A percentile compares a stretch with the other conserved stretches of the same genome.
phyloP scores from a whole-genome alignment of 1,140 invertebrate species.

The Drosophila saltans region DNA sequence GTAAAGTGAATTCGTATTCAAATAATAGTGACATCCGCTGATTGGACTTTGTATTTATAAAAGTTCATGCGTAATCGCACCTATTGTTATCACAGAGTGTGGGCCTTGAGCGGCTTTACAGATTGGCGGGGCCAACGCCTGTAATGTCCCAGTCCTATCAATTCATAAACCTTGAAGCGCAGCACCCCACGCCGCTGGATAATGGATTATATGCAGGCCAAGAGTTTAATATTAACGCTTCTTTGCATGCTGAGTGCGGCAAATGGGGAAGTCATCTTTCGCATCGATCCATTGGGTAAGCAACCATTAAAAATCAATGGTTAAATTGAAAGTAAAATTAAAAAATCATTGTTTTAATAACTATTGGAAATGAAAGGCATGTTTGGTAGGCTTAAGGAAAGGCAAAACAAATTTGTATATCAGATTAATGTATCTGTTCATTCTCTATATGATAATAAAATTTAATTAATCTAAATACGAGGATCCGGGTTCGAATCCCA shows the following conservation, averaged over 20 bases:
- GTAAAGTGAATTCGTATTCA: slow-evolving; percentile 13
- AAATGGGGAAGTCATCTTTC: slow-evolving; percentile 73
- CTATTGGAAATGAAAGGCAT: no score
- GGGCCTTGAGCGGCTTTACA: slow-evolving; percentile 3
- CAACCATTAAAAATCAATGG: background rate
- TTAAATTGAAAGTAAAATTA: background rate
- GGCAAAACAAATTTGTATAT: no score
- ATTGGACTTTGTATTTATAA: background rate
- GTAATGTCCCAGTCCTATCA: slow-evolving; percentile 3
- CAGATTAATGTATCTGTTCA: no score
- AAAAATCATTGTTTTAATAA: no score
- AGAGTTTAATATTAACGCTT: slow-evolving; percentile 53
- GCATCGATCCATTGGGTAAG: slow-evolving; percentile 80
- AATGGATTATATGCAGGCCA: slow-evolving; percentile 68
- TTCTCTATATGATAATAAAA: no score
- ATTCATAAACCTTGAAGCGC: slow-evolving; percentile 10
- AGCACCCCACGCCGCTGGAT: slow-evolving; percentile 31
- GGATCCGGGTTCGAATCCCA: no score
- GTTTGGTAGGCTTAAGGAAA: no score
- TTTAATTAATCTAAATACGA: no score
- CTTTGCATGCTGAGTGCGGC: slow-evolving; percentile 58
- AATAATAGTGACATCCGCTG: slow-evolving; percentile 20
- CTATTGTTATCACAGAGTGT: slow-evolving; percentile 7
- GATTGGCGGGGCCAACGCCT: slow-evolving; percentile 20
- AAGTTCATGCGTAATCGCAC: slow-evolving; percentile 33